phyloP scores from a whole-genome alignment of 2,888 invertebrate species.

The Itoplectis maculator region DNA sequence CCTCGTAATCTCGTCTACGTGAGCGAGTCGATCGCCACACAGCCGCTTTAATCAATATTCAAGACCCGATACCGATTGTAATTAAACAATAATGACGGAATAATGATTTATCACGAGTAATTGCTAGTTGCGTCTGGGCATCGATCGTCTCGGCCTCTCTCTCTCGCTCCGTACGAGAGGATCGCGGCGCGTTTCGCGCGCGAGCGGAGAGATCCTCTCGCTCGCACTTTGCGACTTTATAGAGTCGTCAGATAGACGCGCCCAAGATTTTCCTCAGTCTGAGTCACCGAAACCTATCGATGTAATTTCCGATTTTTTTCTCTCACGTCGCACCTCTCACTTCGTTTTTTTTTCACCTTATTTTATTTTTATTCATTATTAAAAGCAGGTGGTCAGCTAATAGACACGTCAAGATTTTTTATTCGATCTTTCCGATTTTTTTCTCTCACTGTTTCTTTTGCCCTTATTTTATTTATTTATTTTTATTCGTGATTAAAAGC shows the following conservation, averaged over 20 bases:
- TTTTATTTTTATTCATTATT: no score
- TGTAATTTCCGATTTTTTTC: no score
- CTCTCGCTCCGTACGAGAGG: constrained; percentile 42
- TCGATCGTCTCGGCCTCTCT: constrained; percentile 62
- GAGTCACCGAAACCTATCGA: no score
- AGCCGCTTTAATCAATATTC: constrained; percentile 80
- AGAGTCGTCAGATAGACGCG: no score
- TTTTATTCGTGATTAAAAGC: no score
- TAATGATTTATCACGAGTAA: constrained; percentile 82
- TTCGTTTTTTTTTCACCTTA: not conserved
- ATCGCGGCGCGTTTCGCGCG: not conserved
- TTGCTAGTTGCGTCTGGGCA: constrained; percentile 76
- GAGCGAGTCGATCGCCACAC: constrained; percentile 22
- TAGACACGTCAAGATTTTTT: no score
- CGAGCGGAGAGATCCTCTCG: constrained; percentile 14
- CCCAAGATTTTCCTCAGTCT: no score
- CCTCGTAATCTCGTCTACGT: constrained; percentile 61
- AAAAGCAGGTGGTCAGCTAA: not conserved
- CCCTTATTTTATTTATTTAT: no score
- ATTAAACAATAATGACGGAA: constrained; percentile 82
- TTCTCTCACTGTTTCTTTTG: no score
- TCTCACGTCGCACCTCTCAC: constrained; percentile 33
- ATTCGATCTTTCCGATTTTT: no score
- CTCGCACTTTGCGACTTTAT: constrained; percentile 12
- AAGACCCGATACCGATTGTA: constrained; percentile 81